A percentile compares a stretch with the other conserved stretches of the same genome.
phyloP scores from a whole-genome alignment of 2,797 vertebrate species.

The Periophthalmus magnuspinnatus region DNA sequence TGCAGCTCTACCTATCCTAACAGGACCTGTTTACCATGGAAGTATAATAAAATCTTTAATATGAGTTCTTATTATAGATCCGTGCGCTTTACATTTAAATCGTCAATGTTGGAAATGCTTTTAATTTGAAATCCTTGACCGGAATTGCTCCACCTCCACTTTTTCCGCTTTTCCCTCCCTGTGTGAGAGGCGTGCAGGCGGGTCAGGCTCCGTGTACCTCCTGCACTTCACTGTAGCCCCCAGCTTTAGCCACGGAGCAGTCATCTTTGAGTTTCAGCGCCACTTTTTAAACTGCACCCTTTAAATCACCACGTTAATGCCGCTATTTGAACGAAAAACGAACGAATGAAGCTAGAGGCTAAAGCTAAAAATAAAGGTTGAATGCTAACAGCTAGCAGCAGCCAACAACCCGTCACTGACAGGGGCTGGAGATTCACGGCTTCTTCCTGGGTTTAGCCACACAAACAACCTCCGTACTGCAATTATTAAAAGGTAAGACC shows the following conservation, averaged over 20 bases:
- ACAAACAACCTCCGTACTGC: background rate
- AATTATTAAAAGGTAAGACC: constrained; percentile 36
- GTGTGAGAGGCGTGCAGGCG: constrained; percentile 7
- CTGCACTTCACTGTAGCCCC: background rate
- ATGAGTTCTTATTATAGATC: no score
- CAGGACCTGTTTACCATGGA: no score
- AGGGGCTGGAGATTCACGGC: constrained; percentile 5
- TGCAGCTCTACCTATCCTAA: no score
- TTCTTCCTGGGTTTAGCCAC: constrained; percentile 6
- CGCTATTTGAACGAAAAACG: background rate
- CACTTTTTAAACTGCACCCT: background rate
- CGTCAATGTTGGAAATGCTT: background rate
- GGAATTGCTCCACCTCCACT: background rate
- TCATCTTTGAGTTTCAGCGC: background rate
- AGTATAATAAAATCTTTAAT: no score
- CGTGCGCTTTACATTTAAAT: no score
- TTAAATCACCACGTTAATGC: background rate
- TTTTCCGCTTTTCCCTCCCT: accelerated
- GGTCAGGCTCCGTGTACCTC: constrained; percentile 16
- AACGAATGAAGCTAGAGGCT: background rate
- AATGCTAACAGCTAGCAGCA: constrained; percentile 52
- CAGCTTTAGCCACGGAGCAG: background rate
- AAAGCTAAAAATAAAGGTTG: constrained; percentile 18
- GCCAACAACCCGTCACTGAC: constrained; percentile 2
- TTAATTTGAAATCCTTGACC: constrained; percentile 22